phyloP scores from a whole-genome alignment of 1,140 invertebrate species.

The Drosophila lini region DNA sequence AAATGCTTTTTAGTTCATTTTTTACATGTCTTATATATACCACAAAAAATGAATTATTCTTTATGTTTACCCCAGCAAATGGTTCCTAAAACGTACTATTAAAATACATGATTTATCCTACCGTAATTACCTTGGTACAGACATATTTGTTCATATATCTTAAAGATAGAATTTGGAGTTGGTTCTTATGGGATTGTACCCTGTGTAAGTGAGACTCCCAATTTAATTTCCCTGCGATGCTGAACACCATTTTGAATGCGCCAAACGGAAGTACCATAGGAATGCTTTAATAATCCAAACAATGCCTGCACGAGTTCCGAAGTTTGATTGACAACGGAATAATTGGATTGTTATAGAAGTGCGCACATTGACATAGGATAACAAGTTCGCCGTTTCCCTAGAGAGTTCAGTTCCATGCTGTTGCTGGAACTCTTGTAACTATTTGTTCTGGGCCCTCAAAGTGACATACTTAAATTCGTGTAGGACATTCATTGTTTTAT shows the following conservation, averaged over 20 bases:
- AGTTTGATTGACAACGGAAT: constrained; percentile 33
- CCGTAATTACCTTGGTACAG: not conserved
- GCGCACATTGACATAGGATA: constrained; percentile 5
- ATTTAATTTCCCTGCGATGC: not conserved
- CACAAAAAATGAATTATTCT: too few species aligned
- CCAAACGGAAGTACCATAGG: not conserved
- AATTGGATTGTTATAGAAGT: constrained; percentile 13
- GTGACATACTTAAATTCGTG: constrained; percentile 3
- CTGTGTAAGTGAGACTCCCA: not conserved
- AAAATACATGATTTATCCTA: not conserved
- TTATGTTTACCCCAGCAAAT: not conserved
- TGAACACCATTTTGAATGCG: not conserved
- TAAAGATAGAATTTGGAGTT: not conserved
- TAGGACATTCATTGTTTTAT: not conserved
- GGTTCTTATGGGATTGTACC: not conserved
- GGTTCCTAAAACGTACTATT: not conserved
- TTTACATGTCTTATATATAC: too few species aligned
- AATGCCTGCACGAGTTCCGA: not conserved
- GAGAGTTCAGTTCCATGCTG: not conserved
- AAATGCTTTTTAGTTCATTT: too few species aligned
- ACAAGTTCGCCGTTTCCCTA: constrained; percentile 1
- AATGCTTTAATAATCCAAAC: constrained; percentile 15
- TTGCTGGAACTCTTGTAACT: not conserved
- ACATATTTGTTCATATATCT: not conserved
- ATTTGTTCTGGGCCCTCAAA: not conserved